Percentiles rank a stretch among this genome's conserved stretches.
These are phyloP conservation scores for Ctenomys sociabilis DNA, from an alignment of 2,113 vertebrate species.

Conservation along the genomic window DNA sequence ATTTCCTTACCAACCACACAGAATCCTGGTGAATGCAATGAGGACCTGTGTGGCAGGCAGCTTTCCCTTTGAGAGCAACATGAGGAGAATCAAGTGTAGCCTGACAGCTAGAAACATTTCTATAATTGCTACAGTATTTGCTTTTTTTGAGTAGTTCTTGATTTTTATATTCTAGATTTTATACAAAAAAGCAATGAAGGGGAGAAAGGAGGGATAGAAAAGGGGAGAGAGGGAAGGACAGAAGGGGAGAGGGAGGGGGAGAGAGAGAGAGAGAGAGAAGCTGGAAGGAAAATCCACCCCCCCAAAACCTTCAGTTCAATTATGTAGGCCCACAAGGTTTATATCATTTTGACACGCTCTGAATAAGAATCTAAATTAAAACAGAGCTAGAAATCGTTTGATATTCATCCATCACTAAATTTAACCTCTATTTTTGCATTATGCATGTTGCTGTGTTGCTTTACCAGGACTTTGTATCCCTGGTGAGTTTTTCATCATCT, in stretches of 20 bases:
- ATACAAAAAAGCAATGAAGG: not conserved
- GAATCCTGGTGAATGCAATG: not conserved
- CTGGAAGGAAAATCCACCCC: conserved; percentile 23
- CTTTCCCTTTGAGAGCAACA: not conserved
- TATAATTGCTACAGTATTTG: not conserved
- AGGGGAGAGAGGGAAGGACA: not conserved
- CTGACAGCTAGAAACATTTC: not conserved
- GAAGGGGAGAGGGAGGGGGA: too few relatives aligned
- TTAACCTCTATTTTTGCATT: conserved; percentile 58
- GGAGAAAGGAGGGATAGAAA: not conserved
- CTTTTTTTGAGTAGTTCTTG: conserved; percentile 17
- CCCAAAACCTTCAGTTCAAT: conserved; percentile 23
- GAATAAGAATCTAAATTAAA: conserved; percentile 75
- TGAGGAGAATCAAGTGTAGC: not conserved
- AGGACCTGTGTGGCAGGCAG: not conserved
- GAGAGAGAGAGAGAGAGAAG: not conserved
- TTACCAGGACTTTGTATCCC: conserved; percentile 7
- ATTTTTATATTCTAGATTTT: conserved; percentile 54
- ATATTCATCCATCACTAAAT: conserved; percentile 71
- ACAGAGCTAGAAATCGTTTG: conserved; percentile 59
- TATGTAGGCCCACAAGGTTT: conserved; percentile 61
- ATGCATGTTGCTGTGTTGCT: conserved; percentile 16
- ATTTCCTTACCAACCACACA: not conserved
- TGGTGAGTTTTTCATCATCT: not conserved
- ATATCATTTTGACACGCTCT: conserved; percentile 66